These are phyloP conservation scores for Noctua janthe DNA, from an alignment of 2,888 invertebrate species.

Conservation along the genomic window DNA sequence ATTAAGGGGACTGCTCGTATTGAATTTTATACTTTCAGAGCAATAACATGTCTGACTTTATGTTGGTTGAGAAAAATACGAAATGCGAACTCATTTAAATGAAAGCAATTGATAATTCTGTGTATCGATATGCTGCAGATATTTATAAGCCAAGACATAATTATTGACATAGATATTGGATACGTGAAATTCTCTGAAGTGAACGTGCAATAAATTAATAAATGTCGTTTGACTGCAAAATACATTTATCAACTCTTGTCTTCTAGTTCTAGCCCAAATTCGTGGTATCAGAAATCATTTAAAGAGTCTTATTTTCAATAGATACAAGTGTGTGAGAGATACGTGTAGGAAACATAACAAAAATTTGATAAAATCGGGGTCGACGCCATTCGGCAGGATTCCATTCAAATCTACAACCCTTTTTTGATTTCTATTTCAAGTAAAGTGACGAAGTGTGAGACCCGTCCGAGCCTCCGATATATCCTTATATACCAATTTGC, in stretches of 20 bases:
- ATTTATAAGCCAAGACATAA: neutral
- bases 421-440: slow-evolving; percentile 47
- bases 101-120: neutral
- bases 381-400: slow-evolving; percentile 29
- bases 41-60: slow-evolving; percentile 10
- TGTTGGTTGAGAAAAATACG: slow-evolving; percentile 14
- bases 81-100: slow-evolving; percentile 6
- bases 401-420: slow-evolving; percentile 52
- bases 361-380: slow-evolving; percentile 22
- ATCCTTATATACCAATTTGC: slow-evolving; percentile 40
- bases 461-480: slow-evolving; percentile 23
- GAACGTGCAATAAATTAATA: neutral
- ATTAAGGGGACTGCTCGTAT: slow-evolving; percentile 38
- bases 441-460: slow-evolving; percentile 24
- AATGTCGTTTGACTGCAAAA: no score
- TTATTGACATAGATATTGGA: neutral
- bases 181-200: neutral
- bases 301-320: neutral
- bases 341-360: slow-evolving; percentile 17
- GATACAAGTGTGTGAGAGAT: neutral
- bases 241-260: no score
- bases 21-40: slow-evolving; percentile 54
- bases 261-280: neutral
- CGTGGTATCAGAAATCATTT: neutral
- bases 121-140: neutral